Base-by-base conservation (phyloP, 2,113 vertebrate genomes). In the Nycticryphes semicollaris region DNA sequence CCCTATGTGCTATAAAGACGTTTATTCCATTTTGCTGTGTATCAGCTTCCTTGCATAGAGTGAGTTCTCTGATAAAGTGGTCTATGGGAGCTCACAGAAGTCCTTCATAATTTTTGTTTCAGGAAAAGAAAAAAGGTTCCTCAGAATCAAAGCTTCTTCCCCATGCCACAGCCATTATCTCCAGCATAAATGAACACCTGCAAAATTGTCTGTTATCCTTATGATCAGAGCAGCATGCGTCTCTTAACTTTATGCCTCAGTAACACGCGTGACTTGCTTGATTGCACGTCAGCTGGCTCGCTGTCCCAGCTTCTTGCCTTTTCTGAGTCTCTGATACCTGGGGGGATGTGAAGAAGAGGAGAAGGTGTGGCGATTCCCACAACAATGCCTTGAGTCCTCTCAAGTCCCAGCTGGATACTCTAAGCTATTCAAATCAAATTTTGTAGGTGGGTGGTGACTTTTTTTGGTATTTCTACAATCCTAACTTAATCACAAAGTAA, bases 1-100 rank as follows among this genome's bases (percentile, higher is more conserved):
- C 41, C n/a, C n/a, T 31, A 0, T 19, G 8, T 54, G 10, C 41
- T 70, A 1, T 54, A 19, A 4, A 1, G 63, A 12, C 12, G 10
- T 67, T 37, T 7, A 30, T 77, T 54, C 19, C 5, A 7, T 50
- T 86, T 93, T 86, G 15, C 8, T 21, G 0, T 10, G 10, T 25
- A 24, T 20, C 17, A 10, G 15, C n/a, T 76, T 86, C n/a, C 35
- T 62, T 83, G 28, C 30, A 5, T 2, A 22, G 35, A 20, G 10
- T 1, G 39, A 48, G 17, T 70, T 83, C 22, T 67, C n/a, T 35
- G 50, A 54, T 37, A 20, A 22, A 2, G 37, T 15, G 25, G 41
- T 43, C 47, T 76, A 68, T 53, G 20, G 47, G 48, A 30, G 47
- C 33, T 79, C 23, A 9, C 13, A 23, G 54, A 25, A 23, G 41